Evolutionary conservation across 2,113 vertebrate genomes (phyloP).

Genomic region (Protobothrops flavoviridis): DNA sequence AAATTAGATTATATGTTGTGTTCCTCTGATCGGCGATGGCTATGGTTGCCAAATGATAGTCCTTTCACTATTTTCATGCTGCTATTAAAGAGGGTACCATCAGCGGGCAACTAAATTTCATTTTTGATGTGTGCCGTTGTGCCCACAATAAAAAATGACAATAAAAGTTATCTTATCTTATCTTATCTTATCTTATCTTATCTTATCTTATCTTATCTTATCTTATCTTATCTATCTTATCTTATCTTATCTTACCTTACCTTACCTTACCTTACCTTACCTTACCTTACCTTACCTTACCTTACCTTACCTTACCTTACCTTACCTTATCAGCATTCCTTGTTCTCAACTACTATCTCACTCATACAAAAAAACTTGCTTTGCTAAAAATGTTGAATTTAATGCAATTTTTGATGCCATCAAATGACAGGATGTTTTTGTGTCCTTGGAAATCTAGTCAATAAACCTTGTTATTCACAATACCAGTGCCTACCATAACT

Average conservation of each 20-base stretch:
- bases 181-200: too few relatives aligned
- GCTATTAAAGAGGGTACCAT: neutral
- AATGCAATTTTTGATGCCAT: neutral
- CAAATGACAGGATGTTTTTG: neutral
- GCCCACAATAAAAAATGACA: too few relatives aligned
- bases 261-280: too few relatives aligned
- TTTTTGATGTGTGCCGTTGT: too few relatives aligned
- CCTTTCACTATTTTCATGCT: neutral
- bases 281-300: too few relatives aligned
- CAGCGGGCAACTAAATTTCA: too few relatives aligned
- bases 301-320: too few relatives aligned
- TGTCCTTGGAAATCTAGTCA: neutral
- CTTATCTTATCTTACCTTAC: too few relatives aligned
- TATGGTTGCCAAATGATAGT: neutral
- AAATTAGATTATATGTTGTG: neutral
- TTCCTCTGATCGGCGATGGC: neutral
- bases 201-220: too few relatives aligned
- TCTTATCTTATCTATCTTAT: too few relatives aligned
- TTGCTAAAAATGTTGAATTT: neutral
- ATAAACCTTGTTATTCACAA: neutral
- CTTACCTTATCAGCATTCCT: neutral
- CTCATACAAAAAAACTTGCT: neutral
- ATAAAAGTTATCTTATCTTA: too few relatives aligned
- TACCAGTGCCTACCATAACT: neutral
- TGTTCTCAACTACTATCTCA: neutral